A percentile compares a stretch with the other conserved stretches of the same genome.
Conservation (phyloP, 2,797 vertebrate genomes). For the Poeciliopsis presidionis region DNA sequence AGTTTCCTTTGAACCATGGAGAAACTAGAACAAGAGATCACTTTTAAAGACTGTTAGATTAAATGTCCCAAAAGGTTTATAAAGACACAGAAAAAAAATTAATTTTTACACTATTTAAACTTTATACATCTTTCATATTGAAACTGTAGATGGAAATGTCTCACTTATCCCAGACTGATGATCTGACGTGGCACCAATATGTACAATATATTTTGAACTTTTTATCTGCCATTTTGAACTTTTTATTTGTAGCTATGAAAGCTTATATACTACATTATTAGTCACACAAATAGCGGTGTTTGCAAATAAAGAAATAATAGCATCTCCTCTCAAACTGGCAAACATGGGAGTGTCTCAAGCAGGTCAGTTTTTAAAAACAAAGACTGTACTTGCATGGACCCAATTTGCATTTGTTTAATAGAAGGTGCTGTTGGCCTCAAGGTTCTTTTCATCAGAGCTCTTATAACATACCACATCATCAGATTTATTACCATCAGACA, state of each 20-base stretch:
- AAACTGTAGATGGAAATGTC: neutral
- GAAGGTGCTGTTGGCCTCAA: neutral
- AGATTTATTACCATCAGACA: neutral
- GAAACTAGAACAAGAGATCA: constrained; percentile 1
- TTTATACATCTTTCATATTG: neutral
- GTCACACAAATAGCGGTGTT: neutral
- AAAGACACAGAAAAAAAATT: neutral
- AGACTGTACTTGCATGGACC: neutral
- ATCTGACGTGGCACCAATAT: neutral
- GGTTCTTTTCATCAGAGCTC: neutral
- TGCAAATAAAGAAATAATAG: neutral
- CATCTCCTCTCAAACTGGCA: neutral
- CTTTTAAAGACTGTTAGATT: neutral
- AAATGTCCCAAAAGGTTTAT: neutral
- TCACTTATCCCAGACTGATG: neutral
- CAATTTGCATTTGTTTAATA: neutral
- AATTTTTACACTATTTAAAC: neutral
- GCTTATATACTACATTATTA: neutral
- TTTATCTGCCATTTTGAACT: neutral
- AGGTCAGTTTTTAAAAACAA: neutral
- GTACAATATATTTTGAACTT: neutral
- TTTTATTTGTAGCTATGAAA: neutral
- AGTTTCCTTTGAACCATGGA: constrained; percentile 6
- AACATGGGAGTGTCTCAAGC: neutral
- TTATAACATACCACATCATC: neutral